These are phyloP conservation scores for Orius laevigatus DNA, from an alignment of 1,140 invertebrate species.

Conservation along the genomic window DNA sequence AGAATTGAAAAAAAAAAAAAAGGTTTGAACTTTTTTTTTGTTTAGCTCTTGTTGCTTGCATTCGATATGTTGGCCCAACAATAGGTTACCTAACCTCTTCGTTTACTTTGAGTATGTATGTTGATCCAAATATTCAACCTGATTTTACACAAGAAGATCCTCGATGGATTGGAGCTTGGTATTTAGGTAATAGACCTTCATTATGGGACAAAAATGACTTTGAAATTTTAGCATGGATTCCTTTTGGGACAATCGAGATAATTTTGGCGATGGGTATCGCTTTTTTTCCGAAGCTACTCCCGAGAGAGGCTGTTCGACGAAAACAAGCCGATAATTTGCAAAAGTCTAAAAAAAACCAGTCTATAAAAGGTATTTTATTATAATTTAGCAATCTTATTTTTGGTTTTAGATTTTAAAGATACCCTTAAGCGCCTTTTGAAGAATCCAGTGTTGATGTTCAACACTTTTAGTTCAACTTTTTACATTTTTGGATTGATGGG, in stretches of 20 bases:
- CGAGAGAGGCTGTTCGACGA: conserved; percentile 16
- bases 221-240: conserved; percentile 21
- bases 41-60: conserved; percentile 22
- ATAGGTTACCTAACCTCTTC: conserved; percentile 22
- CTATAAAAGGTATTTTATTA: conserved; percentile 15
- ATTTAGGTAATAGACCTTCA: conserved; percentile 26
- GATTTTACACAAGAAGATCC: conserved; percentile 23
- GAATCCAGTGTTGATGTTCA: conserved; percentile 19
- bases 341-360: background rate
- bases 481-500: conserved; percentile 19
- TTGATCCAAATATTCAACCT: conserved; percentile 14
- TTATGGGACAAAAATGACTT: no score
- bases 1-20: background rate
- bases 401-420: conserved; percentile 18
- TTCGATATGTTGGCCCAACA: conserved; percentile 26
- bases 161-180: conserved; percentile 29
- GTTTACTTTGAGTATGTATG: conserved; percentile 18
- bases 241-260: conserved; percentile 15
- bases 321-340: background rate
- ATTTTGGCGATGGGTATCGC: conserved; percentile 16
- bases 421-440: conserved; percentile 16
- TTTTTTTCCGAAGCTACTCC: conserved; percentile 19
- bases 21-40: background rate
- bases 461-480: conserved; percentile 17
- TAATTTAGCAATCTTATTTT: background rate